Conservation (phyloP, 1,140 invertebrate genomes). For the Apocrypta bakeri region DNA sequence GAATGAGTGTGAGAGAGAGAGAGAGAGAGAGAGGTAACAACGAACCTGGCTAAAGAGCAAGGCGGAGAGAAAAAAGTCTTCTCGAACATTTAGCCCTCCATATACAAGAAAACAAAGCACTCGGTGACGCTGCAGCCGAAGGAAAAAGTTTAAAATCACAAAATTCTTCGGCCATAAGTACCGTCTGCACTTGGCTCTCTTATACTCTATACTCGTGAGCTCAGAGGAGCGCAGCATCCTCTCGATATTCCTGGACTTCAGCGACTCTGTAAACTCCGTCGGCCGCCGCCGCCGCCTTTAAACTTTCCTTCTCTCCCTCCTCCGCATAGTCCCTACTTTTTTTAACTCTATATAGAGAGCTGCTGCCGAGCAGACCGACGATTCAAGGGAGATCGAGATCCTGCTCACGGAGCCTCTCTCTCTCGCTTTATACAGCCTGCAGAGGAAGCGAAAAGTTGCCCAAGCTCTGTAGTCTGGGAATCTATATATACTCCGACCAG, state of each 20-base stretch:
- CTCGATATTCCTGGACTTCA: constrained; percentile 34
- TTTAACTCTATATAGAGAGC: neutral
- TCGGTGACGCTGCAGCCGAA: neutral
- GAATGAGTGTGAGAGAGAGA: neutral
- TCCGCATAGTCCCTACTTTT: neutral
- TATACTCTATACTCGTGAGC: neutral
- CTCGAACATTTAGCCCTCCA: constrained; percentile 37
- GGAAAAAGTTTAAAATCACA: constrained; percentile 51
- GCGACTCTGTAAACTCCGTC: constrained; percentile 9
- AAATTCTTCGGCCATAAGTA: constrained; percentile 48
- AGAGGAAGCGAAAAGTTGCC: constrained; percentile 30
- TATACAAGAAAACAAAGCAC: constrained; percentile 26
- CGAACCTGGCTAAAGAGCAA: neutral
- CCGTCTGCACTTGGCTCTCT: constrained; percentile 37
- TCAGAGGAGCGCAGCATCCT: neutral
- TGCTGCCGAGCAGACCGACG: neutral
- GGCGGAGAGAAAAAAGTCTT: constrained; percentile 5
- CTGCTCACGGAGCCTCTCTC: neutral
- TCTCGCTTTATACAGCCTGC: neutral
- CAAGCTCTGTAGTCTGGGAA: neutral
- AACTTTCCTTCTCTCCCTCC: constrained; percentile 33
- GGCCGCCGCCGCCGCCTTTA: too few relatives aligned
- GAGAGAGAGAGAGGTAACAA: neutral
- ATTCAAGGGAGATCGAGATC: constrained; percentile 1
- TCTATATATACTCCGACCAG: neutral